Evolutionary conservation across 2,888 invertebrate genomes (phyloP), one percentile per base, ranked within the genome.

Genomic region (Lochmaea capreae): DNA sequence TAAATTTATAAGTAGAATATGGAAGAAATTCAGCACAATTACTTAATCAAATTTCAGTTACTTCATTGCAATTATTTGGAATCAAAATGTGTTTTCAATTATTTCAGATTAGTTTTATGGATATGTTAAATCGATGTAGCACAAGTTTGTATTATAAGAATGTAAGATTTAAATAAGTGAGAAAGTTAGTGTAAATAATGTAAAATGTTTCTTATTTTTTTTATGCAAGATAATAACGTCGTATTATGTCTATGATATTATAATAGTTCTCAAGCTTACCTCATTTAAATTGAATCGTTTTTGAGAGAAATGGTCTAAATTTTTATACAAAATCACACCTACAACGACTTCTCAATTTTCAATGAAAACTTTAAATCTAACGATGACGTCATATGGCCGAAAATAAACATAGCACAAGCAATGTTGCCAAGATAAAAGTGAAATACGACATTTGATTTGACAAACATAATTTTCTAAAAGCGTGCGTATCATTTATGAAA

Each of bases 341-440:
- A 71, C 54, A 71, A 65, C 65, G 57, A 46, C 43, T 65, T 58
- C 26, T 54, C 46, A 71, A 71, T 65, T 65, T 22, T 54, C 46
- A 71, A 66, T 14, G 39, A 49, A 67, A 67, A 72, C 67, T 67
- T 67, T 76, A 72, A 76, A 74, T 68, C 54, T 18, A 74, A 22
- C 62, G 74, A 65, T 77, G 77, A 77, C 77, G 77, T 77, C 77
- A 77, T 73, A 9, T 43, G 33, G 9, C 65, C 58, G 57, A 65
- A 71, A 71, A 71, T 71, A 71, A 62, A 70, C 70, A 71, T 39
- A 39, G 18, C 49, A 65, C 14, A 43, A 9, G 5, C 71, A 46
- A 58, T 58, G 71, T 65, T 65, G 71, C 71, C 71, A 63, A 52
- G 39, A 62, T 33, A 46, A 26, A 59, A 11, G 2, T 3, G 10